These are phyloP conservation scores for Tetragonisca angustula DNA, from an alignment of 2,888 invertebrate species.

Conservation along the genomic window DNA sequence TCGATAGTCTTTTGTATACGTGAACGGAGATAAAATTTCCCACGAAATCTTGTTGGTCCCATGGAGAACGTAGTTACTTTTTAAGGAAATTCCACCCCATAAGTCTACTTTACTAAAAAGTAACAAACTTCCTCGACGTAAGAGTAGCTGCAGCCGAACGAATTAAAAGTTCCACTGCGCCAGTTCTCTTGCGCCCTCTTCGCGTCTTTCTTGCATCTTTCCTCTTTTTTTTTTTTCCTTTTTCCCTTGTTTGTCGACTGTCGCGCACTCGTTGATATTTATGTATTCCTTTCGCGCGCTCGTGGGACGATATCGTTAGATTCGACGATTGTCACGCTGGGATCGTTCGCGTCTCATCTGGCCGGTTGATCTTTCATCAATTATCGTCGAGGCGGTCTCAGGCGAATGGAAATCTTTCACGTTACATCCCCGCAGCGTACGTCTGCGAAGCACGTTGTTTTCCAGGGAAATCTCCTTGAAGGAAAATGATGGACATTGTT, in stretches of 20 bases:
- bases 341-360: conserved; percentile 23
- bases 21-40: conserved; percentile 59
- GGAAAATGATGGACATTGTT: conserved; percentile 48
- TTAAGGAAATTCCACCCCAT: neutral
- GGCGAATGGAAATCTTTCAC: conserved; percentile 31
- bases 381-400: conserved; percentile 39
- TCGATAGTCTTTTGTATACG: conserved; percentile 67
- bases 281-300: conserved; percentile 34
- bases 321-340: conserved; percentile 5
- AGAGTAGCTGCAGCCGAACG: neutral
- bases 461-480: conserved; percentile 15
- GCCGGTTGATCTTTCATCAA: conserved; percentile 55
- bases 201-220: too few species aligned
- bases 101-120: neutral
- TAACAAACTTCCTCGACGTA: neutral
- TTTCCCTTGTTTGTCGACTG: too few species aligned
- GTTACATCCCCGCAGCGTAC: conserved; percentile 34
- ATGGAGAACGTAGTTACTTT: neutral
- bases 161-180: neutral
- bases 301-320: conserved; percentile 29
- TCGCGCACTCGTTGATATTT: conserved; percentile 20
- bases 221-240: neutral
- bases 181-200: neutral
- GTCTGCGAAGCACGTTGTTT: conserved; percentile 31
- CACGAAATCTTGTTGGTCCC: conserved; percentile 22